Base-by-base conservation (phyloP, 1,140 invertebrate species). In the Delia radicum region DNA sequence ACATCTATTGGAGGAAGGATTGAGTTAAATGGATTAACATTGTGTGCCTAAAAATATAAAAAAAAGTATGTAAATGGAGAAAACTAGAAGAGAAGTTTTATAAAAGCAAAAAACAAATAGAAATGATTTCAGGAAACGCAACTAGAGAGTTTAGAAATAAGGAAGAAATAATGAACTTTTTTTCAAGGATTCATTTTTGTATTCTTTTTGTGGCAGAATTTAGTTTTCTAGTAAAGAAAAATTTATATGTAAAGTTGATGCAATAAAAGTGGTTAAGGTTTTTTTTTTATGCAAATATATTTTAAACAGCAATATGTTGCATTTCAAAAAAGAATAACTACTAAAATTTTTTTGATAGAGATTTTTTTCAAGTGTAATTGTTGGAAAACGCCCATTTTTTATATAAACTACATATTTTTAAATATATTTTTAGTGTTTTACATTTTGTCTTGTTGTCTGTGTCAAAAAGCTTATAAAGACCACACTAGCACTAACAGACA, bases 1-100 rank as follows among this genome's bases (percentile, higher is more conserved):
- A 55, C n/a, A 55, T 21, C 48, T 55, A 55, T 55, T 55, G 15
- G 2, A 55, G 48, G 48, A 69, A 69, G 37, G 29, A 69, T 69
- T 69, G 65, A 69, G 65, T 69, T 69, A 69, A 69, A 69, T 69
- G 65, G 65, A 69, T 69, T 69, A 69, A 69, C 31, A 69, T 33
- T 31, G 65, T 69, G 65, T n/a, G 29, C 29, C 65, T 69, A 21
- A 55, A 55, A 21, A 21, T n/a, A n/a, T n/a, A n/a, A n/a, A n/a
- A n/a, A n/a, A n/a, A n/a, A n/a, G n/a, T n/a, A n/a, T n/a, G 48
- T 10, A 55, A 21, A 6, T 24, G 48, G 18, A 55, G 10, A 3
- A 55, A 69, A 37, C 29, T 13, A 24, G 31, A 13, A 37, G 65
- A 69, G 29, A 29, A 65, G 62, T n/a, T n/a, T n/a, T 3, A 13